These are phyloP conservation scores for Cyprinodon variegatus DNA, from an alignment of 2,113 vertebrate genomes.

Conservation along the genomic window DNA sequence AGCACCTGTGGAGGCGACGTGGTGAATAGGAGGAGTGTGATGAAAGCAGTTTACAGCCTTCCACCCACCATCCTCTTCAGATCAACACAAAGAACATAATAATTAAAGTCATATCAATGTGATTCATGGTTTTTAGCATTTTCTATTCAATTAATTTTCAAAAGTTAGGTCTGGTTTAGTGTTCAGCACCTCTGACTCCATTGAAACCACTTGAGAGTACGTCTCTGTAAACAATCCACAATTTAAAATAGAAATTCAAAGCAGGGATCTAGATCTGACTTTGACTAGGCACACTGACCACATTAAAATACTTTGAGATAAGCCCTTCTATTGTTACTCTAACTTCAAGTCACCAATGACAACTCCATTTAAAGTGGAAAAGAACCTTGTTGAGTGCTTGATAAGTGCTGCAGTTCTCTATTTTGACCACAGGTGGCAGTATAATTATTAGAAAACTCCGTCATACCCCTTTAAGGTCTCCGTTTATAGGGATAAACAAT, in stretches of 20 bases:
- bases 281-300: background rate
- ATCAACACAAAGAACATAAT: background rate
- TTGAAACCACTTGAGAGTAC: too few species aligned
- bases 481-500: too few species aligned
- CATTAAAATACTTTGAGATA: background rate
- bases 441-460: too few species aligned
- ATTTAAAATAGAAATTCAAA: background rate
- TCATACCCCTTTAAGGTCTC: too few species aligned
- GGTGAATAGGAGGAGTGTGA: slow-evolving; percentile 12
- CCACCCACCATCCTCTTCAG: background rate
- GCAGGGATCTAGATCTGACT: background rate
- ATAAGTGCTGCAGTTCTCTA: too few species aligned
- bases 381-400: too few species aligned
- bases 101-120: background rate
- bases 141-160: background rate
- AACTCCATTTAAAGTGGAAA: too few species aligned
- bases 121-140: background rate
- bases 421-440: too few species aligned
- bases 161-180: background rate
- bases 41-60: slow-evolving; percentile 33
- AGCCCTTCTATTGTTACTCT: too few species aligned
- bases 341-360: too few species aligned
- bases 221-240: too few species aligned
- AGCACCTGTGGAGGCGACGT: slow-evolving; percentile 21
- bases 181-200: too few species aligned